Evolutionary conservation across 2,797 vertebrate genomes (phyloP).

Genomic region (Staurois parvus): DNA sequence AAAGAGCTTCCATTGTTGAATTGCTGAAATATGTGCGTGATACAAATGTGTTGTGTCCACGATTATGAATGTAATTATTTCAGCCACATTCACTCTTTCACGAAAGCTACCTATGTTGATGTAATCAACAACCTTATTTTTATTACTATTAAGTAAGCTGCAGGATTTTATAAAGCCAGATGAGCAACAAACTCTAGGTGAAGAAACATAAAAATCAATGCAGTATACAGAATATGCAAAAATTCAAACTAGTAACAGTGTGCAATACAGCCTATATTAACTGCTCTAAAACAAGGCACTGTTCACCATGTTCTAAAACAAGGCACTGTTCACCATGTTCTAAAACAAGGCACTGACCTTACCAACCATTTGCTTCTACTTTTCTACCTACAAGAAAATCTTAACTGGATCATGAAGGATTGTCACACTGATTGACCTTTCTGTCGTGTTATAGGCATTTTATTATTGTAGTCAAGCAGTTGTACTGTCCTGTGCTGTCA

Average conservation of each 20-base stretch:
- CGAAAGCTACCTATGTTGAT: constrained; percentile 30
- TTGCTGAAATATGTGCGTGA: too few relatives aligned
- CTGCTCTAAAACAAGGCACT: too few relatives aligned
- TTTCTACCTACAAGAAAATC: neutral
- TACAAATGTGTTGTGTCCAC: constrained; percentile 17
- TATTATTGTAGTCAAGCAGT: neutral
- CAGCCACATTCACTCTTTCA: constrained; percentile 22
- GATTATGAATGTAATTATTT: constrained; percentile 40
- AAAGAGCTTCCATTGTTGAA: neutral
- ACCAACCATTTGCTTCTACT: neutral
- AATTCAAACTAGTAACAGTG: neutral
- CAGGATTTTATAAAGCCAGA: constrained; percentile 52
- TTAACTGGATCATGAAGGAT: too few relatives aligned
- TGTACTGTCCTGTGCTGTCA: too few relatives aligned
- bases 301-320: neutral
- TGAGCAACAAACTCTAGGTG: constrained; percentile 19
- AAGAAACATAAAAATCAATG: constrained; percentile 12
- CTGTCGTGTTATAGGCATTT: neutral
- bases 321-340: neutral
- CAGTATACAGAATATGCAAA: neutral
- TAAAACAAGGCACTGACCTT: neutral
- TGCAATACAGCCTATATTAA: neutral
- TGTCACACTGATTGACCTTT: too few relatives aligned
- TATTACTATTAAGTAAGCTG: constrained; percentile 59
- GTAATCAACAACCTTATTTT: constrained; percentile 27